phyloP scores from a whole-genome alignment of 1,140 invertebrate genomes.

The Lordiphosa clarofinis region DNA sequence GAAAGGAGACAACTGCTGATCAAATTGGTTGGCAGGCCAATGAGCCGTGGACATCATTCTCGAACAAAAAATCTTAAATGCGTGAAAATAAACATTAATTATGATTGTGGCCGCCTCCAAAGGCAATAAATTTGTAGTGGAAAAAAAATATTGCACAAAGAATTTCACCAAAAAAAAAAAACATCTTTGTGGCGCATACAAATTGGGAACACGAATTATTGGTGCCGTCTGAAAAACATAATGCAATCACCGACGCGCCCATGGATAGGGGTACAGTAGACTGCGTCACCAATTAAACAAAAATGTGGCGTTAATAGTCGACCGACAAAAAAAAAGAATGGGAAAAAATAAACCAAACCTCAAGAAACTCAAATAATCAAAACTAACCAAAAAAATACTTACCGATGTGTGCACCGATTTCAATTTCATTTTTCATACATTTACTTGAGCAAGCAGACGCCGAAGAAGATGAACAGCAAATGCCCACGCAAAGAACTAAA shows the following conservation, averaged over 20 bases:
- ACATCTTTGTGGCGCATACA: conserved; percentile 29
- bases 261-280: conserved; percentile 7
- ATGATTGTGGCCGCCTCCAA: conserved; percentile 59
- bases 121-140: conserved; percentile 62
- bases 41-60: conserved; percentile 47
- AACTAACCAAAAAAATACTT: background rate
- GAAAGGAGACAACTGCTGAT: conserved; percentile 7
- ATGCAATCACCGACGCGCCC: conserved; percentile 14
- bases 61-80: conserved; percentile 43
- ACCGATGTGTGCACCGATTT: conserved; percentile 36
- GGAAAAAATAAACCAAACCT: conserved; percentile 11
- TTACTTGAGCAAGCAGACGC: conserved; percentile 47
- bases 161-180: conserved; percentile 15
- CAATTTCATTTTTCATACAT: conserved; percentile 48
- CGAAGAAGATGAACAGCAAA: conserved; percentile 32
- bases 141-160: conserved; percentile 45
- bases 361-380: conserved; percentile 54
- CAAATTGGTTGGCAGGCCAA: conserved; percentile 40
- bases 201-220: conserved; percentile 51
- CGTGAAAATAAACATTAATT: conserved; percentile 68
- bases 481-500: conserved; percentile 61
- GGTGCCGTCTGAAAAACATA: conserved; percentile 71
- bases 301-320: conserved; percentile 67
- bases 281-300: conserved; percentile 74
- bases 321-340: conserved; percentile 11